Evolutionary conservation across 2,888 invertebrate genomes (phyloP), one percentile per base, ranked within the genome.

Genomic region (Fissipunctia ypsillon): DNA sequence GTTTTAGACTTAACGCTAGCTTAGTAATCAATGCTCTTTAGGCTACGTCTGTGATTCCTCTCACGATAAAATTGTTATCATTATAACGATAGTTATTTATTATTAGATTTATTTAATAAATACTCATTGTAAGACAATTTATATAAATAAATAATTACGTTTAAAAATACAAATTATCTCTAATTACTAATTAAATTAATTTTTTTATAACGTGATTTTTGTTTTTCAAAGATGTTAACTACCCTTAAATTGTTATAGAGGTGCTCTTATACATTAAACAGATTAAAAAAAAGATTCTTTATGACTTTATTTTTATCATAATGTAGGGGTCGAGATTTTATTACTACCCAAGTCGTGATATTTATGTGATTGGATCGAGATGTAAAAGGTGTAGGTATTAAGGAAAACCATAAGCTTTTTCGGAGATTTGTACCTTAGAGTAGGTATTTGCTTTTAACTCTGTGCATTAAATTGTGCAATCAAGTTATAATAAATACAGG

Each of bases 31-130:
- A 89, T 84, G 95, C 95, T 95, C 95, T 95, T 91, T 94, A 92
- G 94, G 96, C 95, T 95, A 92, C 91, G 91, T 88, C 96, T 96
- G 96, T 96, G 96, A 96, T 96, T 93, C 83, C 86, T 89, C 78
- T 95, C 93, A 93, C 92, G 81, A 91, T 91, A 86, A 90, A 90
- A 89, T 90, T 90, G 69, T 90, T 89, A 78, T 84, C 78, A 78
- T 84, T 81, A 72, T 85, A 76, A 76, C 68, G 70, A 65, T 74
- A 70, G 45, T 73, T 79, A 87, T 76, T 86, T 84, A 84, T 86
- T 83, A 70, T 59, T 81, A 75, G 38, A 65, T 73, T 81, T 35
- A 56, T 48, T 78, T 25, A 25, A 54, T 54, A 38, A 38, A 38
- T 59, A 7, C 12, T 38, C 57, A 56, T 14, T 43, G 19, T 60